These are phyloP conservation scores for Ia io DNA, from an alignment of 2,113 vertebrate genomes.

Conservation along the genomic window DNA sequence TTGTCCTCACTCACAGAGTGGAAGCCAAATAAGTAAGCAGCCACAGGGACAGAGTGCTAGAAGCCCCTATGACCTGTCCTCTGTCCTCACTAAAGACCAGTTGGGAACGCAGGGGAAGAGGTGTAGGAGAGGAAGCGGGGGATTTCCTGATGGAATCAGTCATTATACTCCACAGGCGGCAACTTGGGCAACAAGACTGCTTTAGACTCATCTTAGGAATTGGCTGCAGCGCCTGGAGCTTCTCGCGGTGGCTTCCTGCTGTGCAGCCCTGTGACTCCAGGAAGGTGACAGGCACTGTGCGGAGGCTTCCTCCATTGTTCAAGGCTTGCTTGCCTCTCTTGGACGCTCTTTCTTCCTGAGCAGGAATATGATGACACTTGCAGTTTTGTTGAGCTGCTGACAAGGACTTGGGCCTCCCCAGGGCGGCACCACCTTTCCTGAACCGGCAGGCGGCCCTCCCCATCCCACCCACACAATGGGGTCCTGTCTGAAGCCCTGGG, in stretches of 20 bases:
- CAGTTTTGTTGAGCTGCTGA: slow-evolving; percentile 17
- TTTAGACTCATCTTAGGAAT: neutral
- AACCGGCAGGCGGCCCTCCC: neutral
- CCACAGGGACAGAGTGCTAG: fast-evolving
- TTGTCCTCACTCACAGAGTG: neutral
- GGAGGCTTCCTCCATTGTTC: neutral
- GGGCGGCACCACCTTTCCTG: slow-evolving; percentile 56
- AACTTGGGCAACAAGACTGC: fast-evolving
- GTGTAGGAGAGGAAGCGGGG: neutral
- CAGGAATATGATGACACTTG: slow-evolving; percentile 47
- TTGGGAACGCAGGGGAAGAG: neutral
- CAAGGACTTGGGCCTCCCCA: neutral
- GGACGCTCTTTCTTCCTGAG: neutral
- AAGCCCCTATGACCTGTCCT: fast-evolving
- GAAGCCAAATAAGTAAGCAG: neutral
- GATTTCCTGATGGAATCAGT: neutral
- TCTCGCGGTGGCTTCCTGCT: neutral
- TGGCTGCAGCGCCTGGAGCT: neutral
- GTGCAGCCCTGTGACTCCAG: neutral
- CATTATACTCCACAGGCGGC: neutral
- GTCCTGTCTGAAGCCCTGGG: neutral
- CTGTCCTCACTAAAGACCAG: fast-evolving
- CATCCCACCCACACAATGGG: neutral
- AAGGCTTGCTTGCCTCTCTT: neutral
- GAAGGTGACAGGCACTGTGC: fast-evolving